Conservation (phyloP, 2,888 invertebrate genomes). For the Norana najaformis region DNA sequence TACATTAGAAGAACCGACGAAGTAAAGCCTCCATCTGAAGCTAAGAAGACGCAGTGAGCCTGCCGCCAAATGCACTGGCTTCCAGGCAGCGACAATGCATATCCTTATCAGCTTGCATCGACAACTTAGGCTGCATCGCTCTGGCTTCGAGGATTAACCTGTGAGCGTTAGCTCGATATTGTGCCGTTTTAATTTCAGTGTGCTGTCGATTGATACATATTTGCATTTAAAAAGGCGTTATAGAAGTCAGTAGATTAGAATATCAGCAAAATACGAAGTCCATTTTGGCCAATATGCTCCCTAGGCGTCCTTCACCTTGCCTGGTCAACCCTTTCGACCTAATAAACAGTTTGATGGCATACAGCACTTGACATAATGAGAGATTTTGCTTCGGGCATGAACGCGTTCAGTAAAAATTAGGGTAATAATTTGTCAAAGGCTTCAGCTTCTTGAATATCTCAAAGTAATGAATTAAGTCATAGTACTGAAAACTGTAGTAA, state of each 20-base stretch:
- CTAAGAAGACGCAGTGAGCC: not conserved
- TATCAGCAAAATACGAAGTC: not conserved
- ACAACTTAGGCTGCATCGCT: too few species aligned
- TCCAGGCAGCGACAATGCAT: not conserved
- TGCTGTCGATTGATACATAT: not conserved
- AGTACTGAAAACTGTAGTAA: too few species aligned
- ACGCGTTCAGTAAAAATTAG: too few species aligned
- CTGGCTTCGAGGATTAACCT: not conserved
- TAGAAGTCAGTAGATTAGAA: not conserved
- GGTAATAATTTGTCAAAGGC: not conserved
- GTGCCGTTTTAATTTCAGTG: not conserved
- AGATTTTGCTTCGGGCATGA: not conserved
- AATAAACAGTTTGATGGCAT: not conserved
- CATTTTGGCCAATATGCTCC: not conserved
- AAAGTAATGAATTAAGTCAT: not conserved
- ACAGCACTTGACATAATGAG: not conserved
- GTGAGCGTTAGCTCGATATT: not conserved
- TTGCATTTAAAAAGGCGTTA: not conserved
- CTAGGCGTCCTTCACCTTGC: not conserved
- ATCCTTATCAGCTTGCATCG: not conserved
- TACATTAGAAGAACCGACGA: constrained; percentile 22
- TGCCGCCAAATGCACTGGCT: not conserved
- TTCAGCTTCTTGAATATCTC: not conserved
- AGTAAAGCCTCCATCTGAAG: not conserved
- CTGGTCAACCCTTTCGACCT: not conserved